Conservation (phyloP, 2,797 vertebrate genomes). For the Halcyon badia region DNA sequence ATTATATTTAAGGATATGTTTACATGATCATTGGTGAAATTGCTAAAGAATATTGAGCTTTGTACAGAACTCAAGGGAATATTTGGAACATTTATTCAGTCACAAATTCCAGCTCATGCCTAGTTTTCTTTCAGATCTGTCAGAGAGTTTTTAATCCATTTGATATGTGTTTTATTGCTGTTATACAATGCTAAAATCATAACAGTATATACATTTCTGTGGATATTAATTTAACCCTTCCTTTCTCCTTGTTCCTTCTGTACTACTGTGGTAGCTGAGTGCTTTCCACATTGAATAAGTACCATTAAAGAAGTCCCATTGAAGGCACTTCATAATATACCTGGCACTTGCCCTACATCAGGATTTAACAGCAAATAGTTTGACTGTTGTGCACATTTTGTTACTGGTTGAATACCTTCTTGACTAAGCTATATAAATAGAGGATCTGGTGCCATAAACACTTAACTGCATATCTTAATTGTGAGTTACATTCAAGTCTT, state of each 20-base stretch:
- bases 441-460: background rate
- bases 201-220: background rate
- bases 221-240: background rate
- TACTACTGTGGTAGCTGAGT: background rate
- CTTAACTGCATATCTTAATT: background rate
- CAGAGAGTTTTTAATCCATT: background rate
- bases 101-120: background rate
- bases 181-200: background rate
- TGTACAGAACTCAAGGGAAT: background rate
- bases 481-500: conserved; percentile 6
- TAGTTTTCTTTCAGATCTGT: background rate
- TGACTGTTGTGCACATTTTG: background rate
- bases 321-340: background rate
- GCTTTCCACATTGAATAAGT: background rate
- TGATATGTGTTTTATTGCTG: background rate
- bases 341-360: background rate
- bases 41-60: background rate
- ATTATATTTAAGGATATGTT: background rate
- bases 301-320: background rate
- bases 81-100: background rate
- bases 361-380: background rate
- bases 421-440: background rate
- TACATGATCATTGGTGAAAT: background rate
- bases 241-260: background rate
- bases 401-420: background rate